These are phyloP conservation scores for Orchestes rusci DNA, from an alignment of 2,888 invertebrate species.

Conservation along the genomic window DNA sequence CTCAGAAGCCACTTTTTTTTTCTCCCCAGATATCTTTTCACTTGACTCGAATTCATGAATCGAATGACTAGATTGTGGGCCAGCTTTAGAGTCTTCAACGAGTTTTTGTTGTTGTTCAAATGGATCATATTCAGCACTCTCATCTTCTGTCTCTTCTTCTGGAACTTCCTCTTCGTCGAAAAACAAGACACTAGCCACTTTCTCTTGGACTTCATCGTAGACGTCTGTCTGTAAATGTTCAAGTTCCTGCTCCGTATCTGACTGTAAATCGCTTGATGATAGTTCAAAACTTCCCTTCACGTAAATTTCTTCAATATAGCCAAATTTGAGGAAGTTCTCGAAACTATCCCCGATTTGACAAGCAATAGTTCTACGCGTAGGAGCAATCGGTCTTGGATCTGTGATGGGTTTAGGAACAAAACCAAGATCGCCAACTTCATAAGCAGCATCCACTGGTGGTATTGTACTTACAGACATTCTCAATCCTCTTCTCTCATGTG, in stretches of 20 bases:
- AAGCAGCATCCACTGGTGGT: conserved; percentile 42
- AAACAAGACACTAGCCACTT: conserved; percentile 27
- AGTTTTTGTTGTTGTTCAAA: too few relatives aligned
- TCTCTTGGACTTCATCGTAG: conserved; percentile 17
- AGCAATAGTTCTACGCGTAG: conserved; percentile 33
- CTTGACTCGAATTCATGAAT: too few relatives aligned
- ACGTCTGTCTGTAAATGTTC: conserved; percentile 3
- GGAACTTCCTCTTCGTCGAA: conserved; percentile 30
- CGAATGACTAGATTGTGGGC: too few relatives aligned
- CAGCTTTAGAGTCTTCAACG: too few relatives aligned
- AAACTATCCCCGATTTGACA: conserved; percentile 34
- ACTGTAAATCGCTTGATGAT: neutral
- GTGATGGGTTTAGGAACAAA: conserved; percentile 53
- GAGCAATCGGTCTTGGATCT: conserved; percentile 31
- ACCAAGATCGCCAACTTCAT: conserved; percentile 59
- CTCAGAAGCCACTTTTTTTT: too few relatives aligned
- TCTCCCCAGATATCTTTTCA: too few relatives aligned
- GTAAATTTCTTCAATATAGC: neutral
- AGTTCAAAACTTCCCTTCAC: conserved; percentile 1
- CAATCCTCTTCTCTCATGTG: conserved; percentile 38
- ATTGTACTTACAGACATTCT: conserved; percentile 45
- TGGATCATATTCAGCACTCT: conserved; percentile 12
- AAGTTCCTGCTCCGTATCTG: neutral
- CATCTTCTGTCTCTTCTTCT: conserved; percentile 26
- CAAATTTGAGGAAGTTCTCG: conserved; percentile 26